These are phyloP conservation scores for Helostoma temminkii DNA, from an alignment of 2,797 vertebrate genomes.

Conservation along the genomic window DNA sequence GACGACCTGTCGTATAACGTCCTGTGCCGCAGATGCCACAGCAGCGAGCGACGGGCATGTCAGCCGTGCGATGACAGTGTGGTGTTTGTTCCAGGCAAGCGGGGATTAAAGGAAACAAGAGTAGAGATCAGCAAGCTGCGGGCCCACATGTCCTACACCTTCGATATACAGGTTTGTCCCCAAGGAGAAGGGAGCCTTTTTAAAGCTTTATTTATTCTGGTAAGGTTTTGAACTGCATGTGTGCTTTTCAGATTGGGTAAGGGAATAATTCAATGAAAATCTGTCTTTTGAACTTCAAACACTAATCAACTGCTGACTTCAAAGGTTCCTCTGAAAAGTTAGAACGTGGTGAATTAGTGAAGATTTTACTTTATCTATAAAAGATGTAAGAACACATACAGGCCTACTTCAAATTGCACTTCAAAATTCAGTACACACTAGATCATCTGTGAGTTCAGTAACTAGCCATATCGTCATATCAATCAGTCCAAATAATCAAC, in stretches of 20 bases:
- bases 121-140: conserved; percentile 94
- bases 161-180: conserved; percentile 84
- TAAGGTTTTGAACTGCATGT: neutral
- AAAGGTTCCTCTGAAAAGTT: neutral
- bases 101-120: conserved; percentile 86
- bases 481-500: too few relatives aligned
- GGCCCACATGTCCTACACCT: conserved; percentile 93
- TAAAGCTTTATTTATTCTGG: neutral
- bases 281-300: neutral
- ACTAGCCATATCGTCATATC: too few relatives aligned
- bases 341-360: too few relatives aligned
- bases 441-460: too few relatives aligned
- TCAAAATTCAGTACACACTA: too few relatives aligned
- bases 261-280: neutral
- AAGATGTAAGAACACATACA: too few relatives aligned
- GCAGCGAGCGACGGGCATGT: conserved; percentile 86
- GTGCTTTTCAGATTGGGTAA: neutral
- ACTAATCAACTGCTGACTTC: accelerated
- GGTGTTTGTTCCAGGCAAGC: conserved; percentile 88
- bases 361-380: too few relatives aligned
- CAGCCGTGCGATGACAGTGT: conserved; percentile 93
- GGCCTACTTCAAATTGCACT: too few relatives aligned
- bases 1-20: conserved; percentile 93
- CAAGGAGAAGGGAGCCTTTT: neutral
- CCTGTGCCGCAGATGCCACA: conserved; percentile 91